Base-by-base conservation (phyloP, 2,888 invertebrate genomes). In the Epistrophella euchroma region DNA sequence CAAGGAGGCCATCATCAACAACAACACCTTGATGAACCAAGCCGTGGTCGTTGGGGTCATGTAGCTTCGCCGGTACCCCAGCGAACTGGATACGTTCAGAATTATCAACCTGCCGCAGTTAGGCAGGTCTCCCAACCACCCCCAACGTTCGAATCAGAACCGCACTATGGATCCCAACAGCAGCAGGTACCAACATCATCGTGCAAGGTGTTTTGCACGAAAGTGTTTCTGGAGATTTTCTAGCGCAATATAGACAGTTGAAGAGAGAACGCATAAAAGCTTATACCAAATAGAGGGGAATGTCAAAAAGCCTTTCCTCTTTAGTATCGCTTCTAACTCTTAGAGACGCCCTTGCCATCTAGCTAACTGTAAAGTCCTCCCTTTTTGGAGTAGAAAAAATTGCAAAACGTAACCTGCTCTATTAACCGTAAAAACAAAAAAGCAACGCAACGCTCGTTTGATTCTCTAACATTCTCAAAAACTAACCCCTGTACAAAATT, bases 21-120 rank as follows among this genome's bases (percentile, higher is more conserved):
- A 35, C 68, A 62, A 25, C 52, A 68, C 37, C 80, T 76, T 68
- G 73, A 85, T 73, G 85, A 77, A 64, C 80, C 76, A 70, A 28
- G 58, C 19, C 77, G 71, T 78, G 70, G 70, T 25, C 87, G 83
- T 47, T 87, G 87, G 87, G 72, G 75, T 71, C 87, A 87, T 28
- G 87, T 87, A 73, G 89, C 90, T 50, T 85, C 88, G 64, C 88
- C 87, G 58, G 85, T 88, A 70, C 74, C 84, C 28, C 77, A 82
- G 45, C 87, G 76, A 55, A 60, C 74, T 83, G 87, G 87, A 17
- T 87, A 87, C 62, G 74, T 83, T 71, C 87, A 87, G 52, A 76
- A 47, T 25, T 75, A 66, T 64, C 80, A 81, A 55, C 64, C 78
- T 40, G 64, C 88, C 10, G 79, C 76, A 35, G 83, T 79, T 9